phyloP scores from a whole-genome alignment of 2,888 invertebrate species.

The Onchidella celtica region DNA sequence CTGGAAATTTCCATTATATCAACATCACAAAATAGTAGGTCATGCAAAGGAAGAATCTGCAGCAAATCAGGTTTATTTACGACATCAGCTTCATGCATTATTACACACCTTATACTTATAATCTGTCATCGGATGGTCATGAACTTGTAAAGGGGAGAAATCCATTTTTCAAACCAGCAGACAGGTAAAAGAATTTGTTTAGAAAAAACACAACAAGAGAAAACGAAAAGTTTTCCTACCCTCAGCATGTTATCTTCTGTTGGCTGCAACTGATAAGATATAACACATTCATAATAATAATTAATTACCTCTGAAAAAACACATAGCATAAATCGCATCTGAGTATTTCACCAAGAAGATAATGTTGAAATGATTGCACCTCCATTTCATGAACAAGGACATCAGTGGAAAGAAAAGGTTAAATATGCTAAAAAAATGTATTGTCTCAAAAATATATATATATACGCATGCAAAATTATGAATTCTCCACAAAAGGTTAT shows the following conservation, averaged over 20 bases:
- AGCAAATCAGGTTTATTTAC: not conserved
- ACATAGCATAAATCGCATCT: too few species aligned
- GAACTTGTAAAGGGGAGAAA: not conserved
- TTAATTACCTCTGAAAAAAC: not conserved
- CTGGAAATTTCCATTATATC: too few species aligned
- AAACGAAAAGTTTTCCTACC: not conserved
- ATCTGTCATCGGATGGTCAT: not conserved
- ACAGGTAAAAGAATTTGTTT: not conserved
- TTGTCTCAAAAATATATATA: too few species aligned
- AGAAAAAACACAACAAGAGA: not conserved
- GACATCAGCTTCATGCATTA: not conserved
- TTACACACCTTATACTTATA: not conserved
- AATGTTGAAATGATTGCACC: too few species aligned
- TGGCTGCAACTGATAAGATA: constrained; percentile 17
- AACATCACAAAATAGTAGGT: too few species aligned
- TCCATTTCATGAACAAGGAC: too few species aligned
- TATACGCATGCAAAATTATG: not conserved
- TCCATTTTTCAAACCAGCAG: not conserved
- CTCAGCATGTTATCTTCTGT: constrained; percentile 40
- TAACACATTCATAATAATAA: not conserved
- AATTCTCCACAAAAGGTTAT: too few species aligned
- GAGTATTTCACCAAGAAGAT: too few species aligned
- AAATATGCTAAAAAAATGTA: not conserved
- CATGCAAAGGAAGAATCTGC: not conserved
- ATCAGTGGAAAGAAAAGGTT: not conserved